Evolutionary conservation across 2,113 vertebrate species (phyloP).

Genomic region (Gila orcuttii): DNA sequence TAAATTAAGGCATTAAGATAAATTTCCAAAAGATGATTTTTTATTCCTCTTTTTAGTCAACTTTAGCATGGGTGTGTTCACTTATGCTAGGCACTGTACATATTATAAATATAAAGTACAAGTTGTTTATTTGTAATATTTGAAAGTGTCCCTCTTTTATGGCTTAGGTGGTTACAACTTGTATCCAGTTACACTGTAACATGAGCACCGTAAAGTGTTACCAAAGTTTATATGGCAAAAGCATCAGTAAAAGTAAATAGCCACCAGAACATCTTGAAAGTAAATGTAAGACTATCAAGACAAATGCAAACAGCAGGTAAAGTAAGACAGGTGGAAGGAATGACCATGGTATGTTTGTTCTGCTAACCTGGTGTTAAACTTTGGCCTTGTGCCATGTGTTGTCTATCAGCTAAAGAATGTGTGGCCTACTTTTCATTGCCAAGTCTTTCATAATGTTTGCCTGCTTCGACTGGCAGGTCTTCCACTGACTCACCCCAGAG

Average conservation of each 20-base stretch:
- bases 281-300: background rate
- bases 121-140: background rate
- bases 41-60: too few relatives aligned
- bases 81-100: too few relatives aligned
- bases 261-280: background rate
- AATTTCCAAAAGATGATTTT: too few relatives aligned
- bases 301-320: constrained; percentile 37
- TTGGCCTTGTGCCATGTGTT: constrained; percentile 65
- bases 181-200: background rate
- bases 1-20: too few relatives aligned
- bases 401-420: constrained; percentile 69
- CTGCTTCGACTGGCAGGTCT: constrained; percentile 25
- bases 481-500: background rate
- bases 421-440: constrained; percentile 60
- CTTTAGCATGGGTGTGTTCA: too few relatives aligned
- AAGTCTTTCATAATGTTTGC: constrained; percentile 38
- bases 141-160: background rate
- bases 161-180: background rate
- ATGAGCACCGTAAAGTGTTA: background rate
- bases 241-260: constrained; percentile 1
- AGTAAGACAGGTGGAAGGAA: background rate
- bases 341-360: constrained; percentile 65
- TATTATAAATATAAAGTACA: background rate
- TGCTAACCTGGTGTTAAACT: constrained; percentile 62
- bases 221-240: background rate